A percentile compares a stretch with the other conserved stretches of the same genome.
phyloP scores from a whole-genome alignment of 2,113 vertebrate genomes.

The Tachysurus vachellii region DNA sequence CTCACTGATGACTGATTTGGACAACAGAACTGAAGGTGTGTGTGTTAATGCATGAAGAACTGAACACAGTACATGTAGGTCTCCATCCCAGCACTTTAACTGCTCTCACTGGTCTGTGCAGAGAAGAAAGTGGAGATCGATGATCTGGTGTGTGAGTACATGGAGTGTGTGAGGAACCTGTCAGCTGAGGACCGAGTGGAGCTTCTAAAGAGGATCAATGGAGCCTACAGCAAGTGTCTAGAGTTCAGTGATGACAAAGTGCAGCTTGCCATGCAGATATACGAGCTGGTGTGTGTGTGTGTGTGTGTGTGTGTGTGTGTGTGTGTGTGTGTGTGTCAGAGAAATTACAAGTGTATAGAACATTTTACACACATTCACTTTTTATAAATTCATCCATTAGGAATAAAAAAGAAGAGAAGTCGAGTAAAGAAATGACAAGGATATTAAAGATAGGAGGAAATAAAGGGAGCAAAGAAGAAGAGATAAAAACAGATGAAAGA shows the following conservation, averaged over 20 bases:
- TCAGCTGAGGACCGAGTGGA: conserved; percentile 90
- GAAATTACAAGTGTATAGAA: too few species aligned
- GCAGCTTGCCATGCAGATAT: conserved; percentile 98
- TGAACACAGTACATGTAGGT: neutral
- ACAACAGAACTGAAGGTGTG: conserved; percentile 94
- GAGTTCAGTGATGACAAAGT: conserved; percentile 98
- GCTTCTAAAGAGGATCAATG: conserved; percentile 92
- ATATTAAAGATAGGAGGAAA: neutral
- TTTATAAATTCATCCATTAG: too few species aligned
- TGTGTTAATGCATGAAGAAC: neutral
- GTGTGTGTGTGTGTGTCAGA: neutral
- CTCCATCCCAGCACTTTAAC: neutral
- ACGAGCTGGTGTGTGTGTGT: conserved; percentile 86
- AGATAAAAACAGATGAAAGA: neutral
- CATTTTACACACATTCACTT: too few species aligned
- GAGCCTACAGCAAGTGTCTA: conserved; percentile 95
- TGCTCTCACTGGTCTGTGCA: conserved; percentile 57
- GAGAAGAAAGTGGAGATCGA: conserved; percentile 96
- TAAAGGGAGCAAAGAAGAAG: neutral
- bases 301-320: neutral
- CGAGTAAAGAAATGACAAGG: neutral
- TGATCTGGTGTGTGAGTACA: conserved; percentile 91
- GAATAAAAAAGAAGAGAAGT: too few species aligned
- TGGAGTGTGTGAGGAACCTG: conserved; percentile 85
- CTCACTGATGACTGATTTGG: conserved; percentile 94